phyloP scores from a whole-genome alignment of 1,140 invertebrate species.

The Babylonia areolata region DNA sequence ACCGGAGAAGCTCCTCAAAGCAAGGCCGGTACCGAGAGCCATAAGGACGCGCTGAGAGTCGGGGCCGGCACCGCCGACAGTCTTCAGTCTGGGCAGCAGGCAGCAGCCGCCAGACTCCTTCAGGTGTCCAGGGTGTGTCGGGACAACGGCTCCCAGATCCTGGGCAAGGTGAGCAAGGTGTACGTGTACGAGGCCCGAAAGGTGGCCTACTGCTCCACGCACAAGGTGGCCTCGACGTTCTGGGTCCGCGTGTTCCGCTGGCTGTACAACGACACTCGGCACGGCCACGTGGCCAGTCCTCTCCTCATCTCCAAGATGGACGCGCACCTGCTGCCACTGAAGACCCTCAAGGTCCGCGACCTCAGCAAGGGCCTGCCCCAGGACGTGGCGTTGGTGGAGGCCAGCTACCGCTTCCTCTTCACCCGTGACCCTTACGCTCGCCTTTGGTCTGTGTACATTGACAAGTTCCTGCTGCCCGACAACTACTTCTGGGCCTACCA shows the following conservation, averaged over 20 bases:
- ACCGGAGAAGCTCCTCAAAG: no score
- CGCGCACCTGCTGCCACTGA: conserved; percentile 19
- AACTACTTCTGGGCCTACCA: conserved; percentile 36
- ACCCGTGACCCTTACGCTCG: conserved; percentile 40
- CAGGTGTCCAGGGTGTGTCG: background rate
- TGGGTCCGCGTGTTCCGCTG: conserved; percentile 40
- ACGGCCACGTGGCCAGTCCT: conserved; percentile 27
- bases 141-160: background rate
- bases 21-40: no score
- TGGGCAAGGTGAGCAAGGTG: background rate
- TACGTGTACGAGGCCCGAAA: conserved; percentile 15
- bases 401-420: conserved; percentile 38
- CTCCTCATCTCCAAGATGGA: conserved; percentile 33
- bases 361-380: background rate
- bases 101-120: background rate
- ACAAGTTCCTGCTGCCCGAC: conserved; percentile 43
- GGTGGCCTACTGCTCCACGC: conserved; percentile 36
- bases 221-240: conserved; percentile 45
- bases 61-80: no score
- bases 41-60: no score
- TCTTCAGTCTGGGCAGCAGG: no score
- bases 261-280: conserved; percentile 34
- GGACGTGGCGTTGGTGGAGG: background rate
- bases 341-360: background rate
- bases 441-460: conserved; percentile 45